phyloP scores from a whole-genome alignment of 1,140 invertebrate genomes.

The Cyphomyrmex costatus region DNA sequence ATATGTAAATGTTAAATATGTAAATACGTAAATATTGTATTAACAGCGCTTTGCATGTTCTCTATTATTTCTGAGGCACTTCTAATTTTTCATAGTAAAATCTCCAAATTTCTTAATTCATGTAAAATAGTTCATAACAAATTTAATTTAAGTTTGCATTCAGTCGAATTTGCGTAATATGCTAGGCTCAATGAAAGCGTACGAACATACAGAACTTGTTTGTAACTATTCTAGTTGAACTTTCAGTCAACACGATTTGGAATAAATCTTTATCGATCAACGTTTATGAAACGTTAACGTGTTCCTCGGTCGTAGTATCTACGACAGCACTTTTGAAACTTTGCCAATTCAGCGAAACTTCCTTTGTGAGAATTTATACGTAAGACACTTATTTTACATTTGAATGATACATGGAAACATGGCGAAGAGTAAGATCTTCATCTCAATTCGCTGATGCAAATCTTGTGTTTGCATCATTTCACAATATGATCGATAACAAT shows the following conservation, averaged over 20 bases:
- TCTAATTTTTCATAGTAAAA: background rate
- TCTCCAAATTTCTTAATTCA: slow-evolving; percentile 7
- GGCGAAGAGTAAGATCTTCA: background rate
- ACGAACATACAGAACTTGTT: background rate
- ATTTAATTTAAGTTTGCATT: slow-evolving; percentile 26
- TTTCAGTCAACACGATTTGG: background rate
- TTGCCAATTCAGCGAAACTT: background rate
- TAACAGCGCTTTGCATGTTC: background rate
- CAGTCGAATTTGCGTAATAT: background rate
- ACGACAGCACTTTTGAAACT: background rate
- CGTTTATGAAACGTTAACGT: background rate
- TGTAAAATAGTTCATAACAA: background rate
- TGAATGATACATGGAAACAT: background rate
- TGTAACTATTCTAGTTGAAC: background rate
- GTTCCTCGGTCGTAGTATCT: background rate
- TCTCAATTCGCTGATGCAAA: background rate
- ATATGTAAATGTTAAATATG: background rate
- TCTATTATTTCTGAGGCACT: background rate
- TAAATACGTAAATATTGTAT: background rate
- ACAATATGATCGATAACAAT: background rate
- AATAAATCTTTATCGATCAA: slow-evolving; percentile 6
- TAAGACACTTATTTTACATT: background rate
- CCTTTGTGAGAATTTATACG: background rate
- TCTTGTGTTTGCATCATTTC: background rate
- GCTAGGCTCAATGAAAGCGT: background rate